Percentiles rank a stretch among this genome's conserved stretches.
Evolutionary conservation across 2,888 invertebrate genomes (phyloP).

Genomic region (Toxonevra muliebris): DNA sequence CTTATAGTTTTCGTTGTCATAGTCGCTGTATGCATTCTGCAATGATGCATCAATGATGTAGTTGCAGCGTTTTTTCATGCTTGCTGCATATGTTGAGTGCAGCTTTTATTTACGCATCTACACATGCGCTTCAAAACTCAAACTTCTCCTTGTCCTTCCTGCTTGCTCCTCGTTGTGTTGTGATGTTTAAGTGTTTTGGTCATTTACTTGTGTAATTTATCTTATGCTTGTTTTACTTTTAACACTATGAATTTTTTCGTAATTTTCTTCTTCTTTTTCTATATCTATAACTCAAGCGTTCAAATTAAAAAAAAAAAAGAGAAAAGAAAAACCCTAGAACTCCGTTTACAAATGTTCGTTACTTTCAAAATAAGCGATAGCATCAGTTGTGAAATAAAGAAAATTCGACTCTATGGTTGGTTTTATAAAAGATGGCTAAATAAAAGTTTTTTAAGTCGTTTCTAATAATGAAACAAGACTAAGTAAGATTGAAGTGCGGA

Average conservation of each 20-base stretch:
- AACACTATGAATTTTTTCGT: conserved; percentile 41
- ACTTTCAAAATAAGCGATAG: too few species aligned
- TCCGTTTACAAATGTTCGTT: not conserved
- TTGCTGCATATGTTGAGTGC: not conserved
- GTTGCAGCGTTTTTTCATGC: not conserved
- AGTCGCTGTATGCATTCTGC: not conserved
- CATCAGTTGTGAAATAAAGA: too few species aligned
- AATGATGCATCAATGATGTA: conserved; percentile 1
- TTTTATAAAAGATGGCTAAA: too few species aligned
- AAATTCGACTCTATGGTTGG: too few species aligned
- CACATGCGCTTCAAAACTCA: conserved; percentile 2
- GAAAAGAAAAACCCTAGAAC: not conserved
- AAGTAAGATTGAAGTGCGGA: too few species aligned
- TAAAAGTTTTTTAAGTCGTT: too few species aligned
- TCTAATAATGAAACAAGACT: too few species aligned
- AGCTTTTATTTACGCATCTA: conserved; percentile 30
- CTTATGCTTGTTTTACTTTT: conserved; percentile 50
- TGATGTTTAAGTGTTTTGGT: conserved; percentile 39
- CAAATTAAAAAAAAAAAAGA: not conserved
- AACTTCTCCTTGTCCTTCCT: not conserved
- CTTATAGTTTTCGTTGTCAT: not conserved
- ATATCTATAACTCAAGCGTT: not conserved
- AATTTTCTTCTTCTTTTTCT: conserved; percentile 11
- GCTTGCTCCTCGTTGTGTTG: too few species aligned
- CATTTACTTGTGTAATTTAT: conserved; percentile 51